phyloP scores from a whole-genome alignment of 2,113 vertebrate genomes.

The Pardalotus punctatus region DNA sequence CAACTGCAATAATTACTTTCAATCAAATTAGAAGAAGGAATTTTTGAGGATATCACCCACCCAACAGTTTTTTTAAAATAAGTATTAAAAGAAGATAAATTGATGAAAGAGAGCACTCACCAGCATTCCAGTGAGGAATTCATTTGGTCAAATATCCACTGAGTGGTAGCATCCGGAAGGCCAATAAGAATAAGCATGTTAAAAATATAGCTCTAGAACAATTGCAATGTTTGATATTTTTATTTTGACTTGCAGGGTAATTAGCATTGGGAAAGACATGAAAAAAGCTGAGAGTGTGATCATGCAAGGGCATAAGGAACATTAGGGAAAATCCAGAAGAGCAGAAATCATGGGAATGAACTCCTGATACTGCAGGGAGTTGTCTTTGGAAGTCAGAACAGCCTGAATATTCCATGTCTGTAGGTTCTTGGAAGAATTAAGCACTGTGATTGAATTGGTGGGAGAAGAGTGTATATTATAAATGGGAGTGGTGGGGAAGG shows the following conservation, averaged over 20 bases:
- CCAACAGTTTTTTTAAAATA: background rate
- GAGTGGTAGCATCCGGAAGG: background rate
- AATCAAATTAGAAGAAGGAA: background rate
- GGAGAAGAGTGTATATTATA: background rate
- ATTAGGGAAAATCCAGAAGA: background rate
- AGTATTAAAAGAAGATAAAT: background rate
- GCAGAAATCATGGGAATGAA: accelerated
- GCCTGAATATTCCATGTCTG: background rate
- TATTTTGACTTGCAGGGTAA: background rate
- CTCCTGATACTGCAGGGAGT: background rate
- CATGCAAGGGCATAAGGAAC: background rate
- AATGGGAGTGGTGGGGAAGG: background rate
- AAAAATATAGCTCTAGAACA: background rate
- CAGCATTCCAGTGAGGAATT: background rate
- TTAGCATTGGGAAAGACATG: background rate
- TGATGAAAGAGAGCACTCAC: background rate
- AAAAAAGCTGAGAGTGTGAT: background rate
- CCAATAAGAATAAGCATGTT: background rate
- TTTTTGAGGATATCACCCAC: background rate
- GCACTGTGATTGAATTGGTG: background rate
- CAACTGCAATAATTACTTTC: background rate
- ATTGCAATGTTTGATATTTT: background rate
- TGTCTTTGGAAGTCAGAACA: background rate
- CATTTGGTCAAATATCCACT: background rate
- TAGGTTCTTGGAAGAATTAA: background rate